A percentile compares a stretch with the other conserved stretches of the same genome.
phyloP scores from a whole-genome alignment of 2,888 invertebrate genomes.

The Temnothorax rugatulus region DNA sequence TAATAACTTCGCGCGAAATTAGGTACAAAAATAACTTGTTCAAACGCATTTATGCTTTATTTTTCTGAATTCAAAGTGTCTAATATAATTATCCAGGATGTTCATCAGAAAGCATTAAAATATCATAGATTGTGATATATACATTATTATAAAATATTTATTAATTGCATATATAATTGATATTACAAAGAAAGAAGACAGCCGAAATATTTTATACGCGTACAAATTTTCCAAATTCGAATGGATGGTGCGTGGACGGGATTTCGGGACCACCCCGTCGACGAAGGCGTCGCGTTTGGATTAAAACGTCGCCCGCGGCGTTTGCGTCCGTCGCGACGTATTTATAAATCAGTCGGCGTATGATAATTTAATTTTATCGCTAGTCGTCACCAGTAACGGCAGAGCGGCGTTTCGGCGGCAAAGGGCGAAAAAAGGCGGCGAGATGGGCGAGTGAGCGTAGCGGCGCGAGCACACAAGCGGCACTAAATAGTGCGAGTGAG shows the following conservation, averaged over 20 bases:
- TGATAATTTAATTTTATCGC: constrained; percentile 59
- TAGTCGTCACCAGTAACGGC: constrained; percentile 55
- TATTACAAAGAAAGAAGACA: neutral
- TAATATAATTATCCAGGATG: neutral
- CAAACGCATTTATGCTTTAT: neutral
- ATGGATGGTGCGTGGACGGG: neutral
- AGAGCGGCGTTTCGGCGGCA: constrained; percentile 59
- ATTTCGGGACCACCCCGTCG: constrained; percentile 34
- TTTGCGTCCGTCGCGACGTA: constrained; percentile 40
- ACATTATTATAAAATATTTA: neutral
- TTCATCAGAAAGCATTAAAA: neutral
- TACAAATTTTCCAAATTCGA: neutral
- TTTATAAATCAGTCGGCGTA: constrained; percentile 55
- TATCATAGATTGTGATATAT: neutral
- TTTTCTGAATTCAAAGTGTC: neutral
- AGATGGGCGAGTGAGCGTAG: constrained; percentile 92
- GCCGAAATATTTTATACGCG: neutral
- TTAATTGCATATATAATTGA: neutral
- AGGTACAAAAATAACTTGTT: neutral
- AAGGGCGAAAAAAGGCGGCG: constrained; percentile 49
- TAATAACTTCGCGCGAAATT: neutral
- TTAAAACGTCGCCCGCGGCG: constrained; percentile 42
- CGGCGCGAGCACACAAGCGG: constrained; percentile 89
- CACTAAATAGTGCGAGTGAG: constrained; percentile 70
- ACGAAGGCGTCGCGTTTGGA: constrained; percentile 39